Evolutionary conservation across 2,113 vertebrate species (phyloP), one percentile per base, ranked within the genome.

Genomic region (Urocolius indicus): DNA sequence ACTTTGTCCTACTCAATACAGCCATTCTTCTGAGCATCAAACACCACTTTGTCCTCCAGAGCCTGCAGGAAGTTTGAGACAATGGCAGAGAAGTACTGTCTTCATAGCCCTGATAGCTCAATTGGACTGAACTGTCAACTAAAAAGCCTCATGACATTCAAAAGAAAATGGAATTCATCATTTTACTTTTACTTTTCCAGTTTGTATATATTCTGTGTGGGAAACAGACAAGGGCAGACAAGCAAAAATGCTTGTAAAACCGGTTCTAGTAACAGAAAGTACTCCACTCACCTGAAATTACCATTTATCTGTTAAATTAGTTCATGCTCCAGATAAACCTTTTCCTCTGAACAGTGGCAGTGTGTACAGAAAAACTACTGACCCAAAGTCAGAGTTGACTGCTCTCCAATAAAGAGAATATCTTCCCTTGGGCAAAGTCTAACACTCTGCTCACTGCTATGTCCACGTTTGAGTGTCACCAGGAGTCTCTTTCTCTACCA

Each of bases 11-110:
- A 38, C 89, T 95, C 95, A 95, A 96, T 97, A 86, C 83, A 72
- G 89, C 83, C 94, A 93, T 96, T 97, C 89, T 97, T 95, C 76
- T 22, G 51, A 90, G 95, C 89, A 96, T 93, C 93, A 94, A 95
- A 90, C 48, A 55, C 75, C 38, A 90, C 95, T 94, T 69, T 96
- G 93, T 95, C 85, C 90, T 77, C 75, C 0, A 0, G 34, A 96
- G 87, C 78, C 82, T 11, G 29, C 96, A 95, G 96, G 91, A 95
- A 95, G 95, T 73, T 94, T 62, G 48, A 95, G 62, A 95, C 93
- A 96, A 91, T 90, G 55, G 87, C 89, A 83, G 81, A 91, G 81
- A 62, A 95, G 91, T 82, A 87, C 78, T 82, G 84, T 95, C 90
- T 88, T 91, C 95, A 83, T 45, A 79, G 78, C 69, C 49, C 84